Evolutionary conservation across 2,888 invertebrate species (phyloP).

Genomic region (Zaprionus obscuricornis): DNA sequence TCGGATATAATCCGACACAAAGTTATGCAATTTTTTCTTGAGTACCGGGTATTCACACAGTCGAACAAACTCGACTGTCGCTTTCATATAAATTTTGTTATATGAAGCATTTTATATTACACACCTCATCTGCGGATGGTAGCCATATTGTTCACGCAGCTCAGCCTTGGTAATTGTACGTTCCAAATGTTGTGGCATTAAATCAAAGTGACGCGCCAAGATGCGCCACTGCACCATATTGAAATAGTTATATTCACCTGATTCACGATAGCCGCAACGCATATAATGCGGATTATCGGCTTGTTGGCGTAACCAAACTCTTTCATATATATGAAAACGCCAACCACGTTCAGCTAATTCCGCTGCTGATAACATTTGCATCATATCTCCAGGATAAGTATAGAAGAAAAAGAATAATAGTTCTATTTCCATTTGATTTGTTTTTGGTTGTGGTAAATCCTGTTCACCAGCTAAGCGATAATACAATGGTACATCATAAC

Average conservation of each 20-base stretch:
- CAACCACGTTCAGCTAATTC: conserved; percentile 60
- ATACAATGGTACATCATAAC: conserved; percentile 21
- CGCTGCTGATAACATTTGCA: conserved; percentile 66
- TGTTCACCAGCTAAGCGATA: conserved; percentile 4
- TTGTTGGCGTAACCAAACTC: conserved; percentile 51
- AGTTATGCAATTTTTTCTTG: too few relatives aligned
- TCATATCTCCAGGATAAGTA: conserved; percentile 57
- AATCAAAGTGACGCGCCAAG: conserved; percentile 44
- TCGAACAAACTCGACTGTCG: too few relatives aligned
- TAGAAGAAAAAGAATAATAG: conserved; percentile 61
- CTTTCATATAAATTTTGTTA: too few relatives aligned
- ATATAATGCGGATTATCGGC: conserved; percentile 52
- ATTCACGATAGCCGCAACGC: conserved; percentile 27
- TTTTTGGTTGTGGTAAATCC: conserved; percentile 44
- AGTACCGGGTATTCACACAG: too few relatives aligned
- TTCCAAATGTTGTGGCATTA: conserved; percentile 49
- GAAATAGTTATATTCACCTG: conserved; percentile 64
- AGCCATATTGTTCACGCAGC: conserved; percentile 41
- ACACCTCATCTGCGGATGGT: conserved; percentile 60
- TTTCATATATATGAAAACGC: conserved; percentile 58
- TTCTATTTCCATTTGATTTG: conserved; percentile 53
- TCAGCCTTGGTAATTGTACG: conserved; percentile 55
- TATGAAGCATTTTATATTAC: too few relatives aligned
- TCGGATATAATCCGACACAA: too few relatives aligned
- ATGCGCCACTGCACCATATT: conserved; percentile 58